phyloP scores from a whole-genome alignment of 2,797 vertebrate species.

The Natrix natrix region DNA sequence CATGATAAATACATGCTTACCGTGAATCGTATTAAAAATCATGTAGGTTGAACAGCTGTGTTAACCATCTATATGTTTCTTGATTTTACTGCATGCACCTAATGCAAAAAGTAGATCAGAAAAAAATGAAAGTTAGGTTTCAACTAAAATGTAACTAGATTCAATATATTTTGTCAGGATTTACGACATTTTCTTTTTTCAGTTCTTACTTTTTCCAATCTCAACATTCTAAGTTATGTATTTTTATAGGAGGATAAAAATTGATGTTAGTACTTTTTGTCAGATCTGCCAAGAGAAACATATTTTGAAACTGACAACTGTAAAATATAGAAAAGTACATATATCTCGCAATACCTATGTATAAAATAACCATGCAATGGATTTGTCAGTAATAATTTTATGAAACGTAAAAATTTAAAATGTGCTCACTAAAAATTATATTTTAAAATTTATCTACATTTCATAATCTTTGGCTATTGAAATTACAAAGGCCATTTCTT shows the following conservation, averaged over 20 bases:
- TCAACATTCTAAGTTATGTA: neutral
- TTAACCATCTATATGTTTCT: neutral
- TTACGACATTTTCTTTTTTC: neutral
- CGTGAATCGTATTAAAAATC: neutral
- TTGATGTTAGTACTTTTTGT: neutral
- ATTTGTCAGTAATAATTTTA: neutral
- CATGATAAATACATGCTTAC: neutral
- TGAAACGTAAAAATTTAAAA: neutral
- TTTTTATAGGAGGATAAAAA: neutral
- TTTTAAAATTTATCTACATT: neutral
- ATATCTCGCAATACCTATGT: neutral
- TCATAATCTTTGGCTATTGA: neutral
- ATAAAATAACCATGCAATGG: neutral
- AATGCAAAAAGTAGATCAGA: neutral
- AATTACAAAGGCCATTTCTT: neutral
- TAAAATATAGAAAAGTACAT: slow-evolving; percentile 7
- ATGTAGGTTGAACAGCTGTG: neutral
- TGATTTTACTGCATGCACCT: neutral
- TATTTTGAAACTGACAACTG: slow-evolving; percentile 29
- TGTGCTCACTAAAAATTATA: neutral
- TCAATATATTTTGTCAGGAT: neutral
- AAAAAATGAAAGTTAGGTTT: neutral
- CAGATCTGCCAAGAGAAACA: neutral
- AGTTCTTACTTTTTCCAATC: slow-evolving; percentile 2
- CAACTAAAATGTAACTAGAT: neutral